Conservation (phyloP, 2,113 vertebrate species). For the Chloropsis cyanopogon region DNA sequence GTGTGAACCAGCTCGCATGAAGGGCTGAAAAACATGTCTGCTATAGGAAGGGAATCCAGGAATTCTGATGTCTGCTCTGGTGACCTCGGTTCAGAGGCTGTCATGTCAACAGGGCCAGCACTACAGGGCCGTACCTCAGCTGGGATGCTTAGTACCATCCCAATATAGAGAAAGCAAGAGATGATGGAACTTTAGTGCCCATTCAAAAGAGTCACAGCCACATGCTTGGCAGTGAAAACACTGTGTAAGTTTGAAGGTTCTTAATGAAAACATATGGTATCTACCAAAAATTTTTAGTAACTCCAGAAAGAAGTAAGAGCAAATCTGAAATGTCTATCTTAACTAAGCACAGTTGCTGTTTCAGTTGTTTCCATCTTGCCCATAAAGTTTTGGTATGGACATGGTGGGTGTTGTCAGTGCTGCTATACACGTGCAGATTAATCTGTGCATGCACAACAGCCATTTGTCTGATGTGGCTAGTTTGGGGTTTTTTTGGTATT, state of each 20-base stretch:
- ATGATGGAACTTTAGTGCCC: neutral
- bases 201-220: neutral
- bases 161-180: neutral
- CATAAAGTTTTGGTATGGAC: neutral
- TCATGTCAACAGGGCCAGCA: neutral
- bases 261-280: neutral
- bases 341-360: neutral
- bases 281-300: neutral
- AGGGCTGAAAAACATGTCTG: neutral
- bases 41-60: neutral
- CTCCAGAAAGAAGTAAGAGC: neutral
- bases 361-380: neutral
- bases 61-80: neutral
- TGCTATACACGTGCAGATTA: slow-evolving; percentile 14
- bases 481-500: neutral
- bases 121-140: neutral
- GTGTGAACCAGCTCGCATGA: neutral
- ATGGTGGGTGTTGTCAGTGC: neutral
- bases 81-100: neutral
- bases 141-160: neutral
- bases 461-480: slow-evolving; percentile 38
- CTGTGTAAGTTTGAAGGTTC: neutral
- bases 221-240: neutral
- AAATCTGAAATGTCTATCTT: neutral
- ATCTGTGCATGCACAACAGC: slow-evolving; percentile 22